A percentile compares a stretch with the other conserved stretches of the same genome.
Evolutionary conservation across 2,888 invertebrate species (phyloP).

Genomic region (Orthosia gracilis): DNA sequence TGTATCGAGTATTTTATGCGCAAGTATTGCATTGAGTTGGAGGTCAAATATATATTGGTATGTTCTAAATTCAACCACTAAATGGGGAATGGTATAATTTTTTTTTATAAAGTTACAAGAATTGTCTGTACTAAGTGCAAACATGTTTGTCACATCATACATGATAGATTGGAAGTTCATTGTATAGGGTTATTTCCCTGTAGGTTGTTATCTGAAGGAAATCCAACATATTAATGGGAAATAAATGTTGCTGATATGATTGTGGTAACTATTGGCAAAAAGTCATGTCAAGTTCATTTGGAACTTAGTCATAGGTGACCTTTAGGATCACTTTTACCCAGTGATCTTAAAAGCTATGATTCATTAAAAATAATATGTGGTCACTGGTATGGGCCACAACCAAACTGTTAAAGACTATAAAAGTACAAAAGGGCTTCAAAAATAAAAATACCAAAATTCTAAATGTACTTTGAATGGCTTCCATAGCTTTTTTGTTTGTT

Average conservation of each 20-base stretch:
- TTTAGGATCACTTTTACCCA: not conserved
- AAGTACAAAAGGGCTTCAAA: too few relatives aligned
- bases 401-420: too few relatives aligned
- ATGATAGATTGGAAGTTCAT: not conserved
- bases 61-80: too few relatives aligned
- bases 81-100: too few relatives aligned
- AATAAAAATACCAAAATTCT: too few relatives aligned
- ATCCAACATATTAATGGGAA: not conserved
- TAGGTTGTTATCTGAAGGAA: conserved; percentile 17
- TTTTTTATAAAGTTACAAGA: too few relatives aligned
- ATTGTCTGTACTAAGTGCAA: not conserved
- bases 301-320: not conserved
- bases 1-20: too few relatives aligned
- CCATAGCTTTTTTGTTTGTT: not conserved
- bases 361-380: not conserved
- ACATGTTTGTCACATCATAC: not conserved
- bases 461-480: not conserved
- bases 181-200: not conserved
- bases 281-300: not conserved
- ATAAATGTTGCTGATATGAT: conserved; percentile 8
- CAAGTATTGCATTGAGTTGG: too few relatives aligned
- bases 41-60: too few relatives aligned
- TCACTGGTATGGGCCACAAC: too few relatives aligned
- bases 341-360: not conserved
- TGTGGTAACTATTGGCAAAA: not conserved